Evolutionary conservation across 2,888 invertebrate species (phyloP).

Genomic region (Stenodera caucasica): DNA sequence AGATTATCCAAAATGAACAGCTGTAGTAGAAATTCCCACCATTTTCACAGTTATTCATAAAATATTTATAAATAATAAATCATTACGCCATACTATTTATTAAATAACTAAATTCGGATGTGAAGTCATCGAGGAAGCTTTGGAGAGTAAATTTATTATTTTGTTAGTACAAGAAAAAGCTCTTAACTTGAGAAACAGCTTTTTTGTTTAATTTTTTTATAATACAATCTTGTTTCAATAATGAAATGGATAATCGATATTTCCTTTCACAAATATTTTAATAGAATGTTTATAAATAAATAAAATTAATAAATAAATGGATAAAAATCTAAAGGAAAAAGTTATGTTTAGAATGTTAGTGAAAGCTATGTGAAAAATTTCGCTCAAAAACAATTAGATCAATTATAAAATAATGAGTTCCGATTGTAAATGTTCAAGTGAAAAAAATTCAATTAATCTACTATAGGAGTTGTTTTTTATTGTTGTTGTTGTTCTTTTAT

Average conservation of each 20-base stretch:
- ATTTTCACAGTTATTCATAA: constrained; percentile 5
- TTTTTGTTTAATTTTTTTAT: neutral
- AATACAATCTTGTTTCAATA: neutral
- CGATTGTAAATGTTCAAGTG: neutral
- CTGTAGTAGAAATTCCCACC: constrained; percentile 3
- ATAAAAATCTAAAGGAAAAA: neutral
- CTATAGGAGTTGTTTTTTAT: neutral
- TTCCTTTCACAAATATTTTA: constrained; percentile 10
- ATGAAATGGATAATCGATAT: neutral
- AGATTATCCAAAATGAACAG: neutral
- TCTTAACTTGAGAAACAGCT: neutral
- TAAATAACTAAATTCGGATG: neutral
- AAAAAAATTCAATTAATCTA: neutral
- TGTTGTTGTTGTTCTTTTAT: neutral
- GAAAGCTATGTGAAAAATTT: constrained; percentile 25
- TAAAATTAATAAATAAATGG: neutral
- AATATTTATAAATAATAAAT: constrained; percentile 8
- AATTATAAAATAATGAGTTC: constrained; percentile 8
- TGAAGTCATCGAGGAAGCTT: constrained; percentile 2
- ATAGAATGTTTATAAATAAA: neutral
- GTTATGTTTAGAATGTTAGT: constrained; percentile 12
- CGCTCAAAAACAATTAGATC: constrained; percentile 16
- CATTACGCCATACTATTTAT: constrained; percentile 4
- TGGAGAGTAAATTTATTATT: neutral
- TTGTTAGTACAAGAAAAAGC: neutral